Percentiles rank a stretch among this genome's conserved stretches.
Conservation (phyloP, 2,113 vertebrate genomes). For the Saimiri boliviensis region DNA sequence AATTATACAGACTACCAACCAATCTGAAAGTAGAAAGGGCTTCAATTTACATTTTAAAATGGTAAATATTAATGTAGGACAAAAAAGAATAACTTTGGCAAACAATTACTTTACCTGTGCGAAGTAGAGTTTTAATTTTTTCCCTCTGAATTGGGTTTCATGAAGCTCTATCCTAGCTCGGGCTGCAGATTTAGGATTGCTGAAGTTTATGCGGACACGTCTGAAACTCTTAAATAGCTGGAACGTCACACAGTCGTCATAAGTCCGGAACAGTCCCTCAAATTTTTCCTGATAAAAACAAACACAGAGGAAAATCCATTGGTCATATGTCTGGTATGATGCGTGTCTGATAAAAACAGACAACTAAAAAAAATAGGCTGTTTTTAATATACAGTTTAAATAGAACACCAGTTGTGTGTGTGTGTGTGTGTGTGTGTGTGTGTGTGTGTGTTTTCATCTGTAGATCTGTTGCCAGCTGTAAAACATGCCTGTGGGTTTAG, state of each 20-base stretch:
- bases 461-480: background rate
- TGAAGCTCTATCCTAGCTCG: slow-evolving; percentile 93
- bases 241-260: slow-evolving; percentile 91
- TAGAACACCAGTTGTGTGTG: background rate
- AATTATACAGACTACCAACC: background rate
- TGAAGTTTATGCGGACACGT: slow-evolving; percentile 92
- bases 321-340: background rate
- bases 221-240: slow-evolving; percentile 93
- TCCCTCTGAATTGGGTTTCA: slow-evolving; percentile 92
- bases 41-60: background rate
- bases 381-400: background rate
- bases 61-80: background rate
- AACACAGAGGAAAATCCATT: slow-evolving; percentile 67
- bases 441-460: no score
- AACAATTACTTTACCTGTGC: slow-evolving; percentile 86
- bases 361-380: background rate
- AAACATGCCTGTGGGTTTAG: background rate
- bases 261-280: slow-evolving; percentile 89
- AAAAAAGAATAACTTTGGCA: background rate
- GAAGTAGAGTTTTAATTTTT: slow-evolving; percentile 92
- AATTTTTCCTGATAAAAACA: slow-evolving; percentile 88
- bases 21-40: background rate
- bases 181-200: slow-evolving; percentile 90
- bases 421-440: no score
- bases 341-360: background rate